A percentile compares a stretch with the other conserved stretches of the same genome.
Evolutionary conservation across 2,113 vertebrate species (phyloP).

Genomic region (Oncorhynchus mykiss): DNA sequence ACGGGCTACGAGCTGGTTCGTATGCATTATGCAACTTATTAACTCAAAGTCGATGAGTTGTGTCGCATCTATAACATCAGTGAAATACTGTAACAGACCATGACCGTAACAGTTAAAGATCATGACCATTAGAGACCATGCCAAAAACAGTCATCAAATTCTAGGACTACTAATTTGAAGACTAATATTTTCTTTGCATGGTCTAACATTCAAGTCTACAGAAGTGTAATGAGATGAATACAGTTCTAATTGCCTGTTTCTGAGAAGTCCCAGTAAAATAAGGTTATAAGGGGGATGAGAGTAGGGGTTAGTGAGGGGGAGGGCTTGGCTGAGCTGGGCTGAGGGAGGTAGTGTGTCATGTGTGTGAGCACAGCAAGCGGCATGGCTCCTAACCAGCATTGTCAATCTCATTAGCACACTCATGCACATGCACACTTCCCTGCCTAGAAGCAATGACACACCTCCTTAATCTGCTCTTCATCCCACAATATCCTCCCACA

Average conservation of each 20-base stretch:
- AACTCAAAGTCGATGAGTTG: too few species aligned
- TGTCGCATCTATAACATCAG: too few species aligned
- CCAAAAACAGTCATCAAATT: too few species aligned
- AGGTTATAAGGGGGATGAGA: slow-evolving; percentile 17
- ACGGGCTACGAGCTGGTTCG: too few species aligned
- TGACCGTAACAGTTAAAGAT: too few species aligned
- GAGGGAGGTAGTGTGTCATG: background rate
- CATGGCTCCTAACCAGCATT: slow-evolving; percentile 24
- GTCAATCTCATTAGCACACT: slow-evolving; percentile 50
- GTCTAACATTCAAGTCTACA: background rate
- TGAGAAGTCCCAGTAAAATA: slow-evolving; percentile 15
- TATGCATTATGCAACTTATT: too few species aligned
- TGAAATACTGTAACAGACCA: too few species aligned
- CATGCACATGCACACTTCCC: slow-evolving; percentile 7
- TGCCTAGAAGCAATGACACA: slow-evolving; percentile 28
- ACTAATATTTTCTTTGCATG: too few species aligned
- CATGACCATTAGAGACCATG: too few species aligned
- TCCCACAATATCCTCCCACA: slow-evolving; percentile 10
- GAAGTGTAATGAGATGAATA: slow-evolving; percentile 12
- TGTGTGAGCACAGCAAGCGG: slow-evolving; percentile 7
- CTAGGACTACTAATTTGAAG: too few species aligned
- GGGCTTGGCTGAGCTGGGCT: background rate
- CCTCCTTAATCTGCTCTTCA: slow-evolving; percentile 20
- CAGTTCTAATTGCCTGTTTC: slow-evolving; percentile 19
- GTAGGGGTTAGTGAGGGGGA: background rate